Evolutionary conservation across 2,888 invertebrate genomes (phyloP), one percentile per base, ranked within the genome.

Genomic region (Andrena bucephala): DNA sequence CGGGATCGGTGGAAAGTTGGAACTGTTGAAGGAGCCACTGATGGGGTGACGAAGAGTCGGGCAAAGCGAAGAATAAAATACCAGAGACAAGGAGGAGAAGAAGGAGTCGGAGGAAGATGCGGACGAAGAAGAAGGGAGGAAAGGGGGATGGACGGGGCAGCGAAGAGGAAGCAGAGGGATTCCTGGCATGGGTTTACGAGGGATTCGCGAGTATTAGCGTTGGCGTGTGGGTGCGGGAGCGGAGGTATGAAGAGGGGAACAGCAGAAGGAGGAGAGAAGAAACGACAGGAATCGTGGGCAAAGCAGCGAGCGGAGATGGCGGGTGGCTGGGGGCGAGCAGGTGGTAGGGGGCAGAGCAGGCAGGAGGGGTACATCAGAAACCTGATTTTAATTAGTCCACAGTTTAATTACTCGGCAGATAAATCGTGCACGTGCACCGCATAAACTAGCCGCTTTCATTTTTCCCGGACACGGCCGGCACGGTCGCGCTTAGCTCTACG

Each of bases 381-480:
- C 94, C 94, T 94, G 94, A 94, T 94, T 94, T 94, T 94, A 94
- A 94, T 94, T 94, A 94, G 94, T 94, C 93, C 94, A 93, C 94
- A 94, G 93, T 94, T 94, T 94, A 94, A 94, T 94, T 94, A 94
- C 94, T 94, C 92, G 93, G 92, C 93, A 93, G 94, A 94, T 94
- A 94, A 94, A 94, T 94, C 93, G 94, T 93, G 93, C 94, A 94
- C 94, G 94, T 94, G 94, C 94, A 93, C 93, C 92, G 94, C 94
- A 94, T 94, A 94, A 94, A 94, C 93, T 92, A 94, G 93, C 93
- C 92, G 93, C 93, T 94, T 93, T 93, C 92, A 93, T 93, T 93
- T 93, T 93, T 93, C 92, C 92, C 90, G 89, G 88, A 89, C 88
- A 89, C 90, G 89, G 86, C 85, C 86, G 88, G 87, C 88, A 88